phyloP scores from a whole-genome alignment of 2,113 vertebrate species.

The Sceloporus tristichus region DNA sequence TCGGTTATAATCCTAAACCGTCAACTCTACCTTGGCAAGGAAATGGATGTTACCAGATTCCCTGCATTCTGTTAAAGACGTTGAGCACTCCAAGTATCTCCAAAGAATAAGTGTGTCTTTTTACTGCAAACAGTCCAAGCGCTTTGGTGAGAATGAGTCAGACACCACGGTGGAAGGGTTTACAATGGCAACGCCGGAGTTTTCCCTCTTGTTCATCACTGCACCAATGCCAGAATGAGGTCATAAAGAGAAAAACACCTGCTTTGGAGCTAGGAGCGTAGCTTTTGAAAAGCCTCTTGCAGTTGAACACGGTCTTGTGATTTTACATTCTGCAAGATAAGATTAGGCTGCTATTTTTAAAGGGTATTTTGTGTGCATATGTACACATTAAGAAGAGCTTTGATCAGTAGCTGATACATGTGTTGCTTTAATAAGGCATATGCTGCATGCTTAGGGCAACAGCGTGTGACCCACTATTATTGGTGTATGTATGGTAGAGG shows the following conservation, averaged over 20 bases:
- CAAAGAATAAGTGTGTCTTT: slow-evolving; percentile 45
- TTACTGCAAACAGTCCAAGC: slow-evolving; percentile 40
- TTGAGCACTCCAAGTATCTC: slow-evolving; percentile 53
- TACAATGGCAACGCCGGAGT: slow-evolving; percentile 33
- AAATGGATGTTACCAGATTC: slow-evolving; percentile 62
- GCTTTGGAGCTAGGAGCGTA: not conserved
- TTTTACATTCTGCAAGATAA: slow-evolving; percentile 19
- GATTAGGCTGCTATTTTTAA: slow-evolving; percentile 19
- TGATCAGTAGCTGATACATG: slow-evolving; percentile 41
- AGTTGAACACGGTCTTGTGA: not conserved
- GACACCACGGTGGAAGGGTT: slow-evolving; percentile 43
- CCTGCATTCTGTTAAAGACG: slow-evolving; percentile 53
- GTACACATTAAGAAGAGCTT: slow-evolving; percentile 36
- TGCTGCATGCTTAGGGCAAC: not conserved
- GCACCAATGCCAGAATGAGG: slow-evolving; percentile 53
- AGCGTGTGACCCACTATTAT: not conserved
- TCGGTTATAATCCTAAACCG: slow-evolving; percentile 62
- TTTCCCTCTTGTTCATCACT: slow-evolving; percentile 45
- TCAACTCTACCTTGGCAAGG: slow-evolving; percentile 67
- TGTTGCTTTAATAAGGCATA: slow-evolving; percentile 38
- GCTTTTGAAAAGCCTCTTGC: slow-evolving; percentile 13
- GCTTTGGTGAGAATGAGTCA: slow-evolving; percentile 44
- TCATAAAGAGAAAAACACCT: slow-evolving; percentile 33
- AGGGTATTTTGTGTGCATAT: not conserved
- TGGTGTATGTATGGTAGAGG: not conserved